Evolutionary conservation across 2,113 vertebrate species (phyloP).

Genomic region (Trogon surrucura): DNA sequence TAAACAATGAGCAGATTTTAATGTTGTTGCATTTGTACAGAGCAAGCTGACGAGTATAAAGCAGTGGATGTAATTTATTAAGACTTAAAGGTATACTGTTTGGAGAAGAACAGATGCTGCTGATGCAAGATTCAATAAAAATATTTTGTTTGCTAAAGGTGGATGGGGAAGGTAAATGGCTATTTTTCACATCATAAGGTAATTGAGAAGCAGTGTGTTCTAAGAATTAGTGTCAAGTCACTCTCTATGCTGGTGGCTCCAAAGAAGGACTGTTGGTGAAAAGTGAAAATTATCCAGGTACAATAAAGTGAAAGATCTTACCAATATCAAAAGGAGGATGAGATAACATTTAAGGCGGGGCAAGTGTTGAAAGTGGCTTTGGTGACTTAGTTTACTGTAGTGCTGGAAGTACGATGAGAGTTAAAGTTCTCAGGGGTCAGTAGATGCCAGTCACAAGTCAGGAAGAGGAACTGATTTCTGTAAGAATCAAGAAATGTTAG

Average conservation of each 20-base stretch:
- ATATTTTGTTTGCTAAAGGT: not conserved
- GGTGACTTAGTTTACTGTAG: not conserved
- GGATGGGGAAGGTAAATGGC: not conserved
- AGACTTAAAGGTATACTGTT: not conserved
- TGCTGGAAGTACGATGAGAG: accelerated
- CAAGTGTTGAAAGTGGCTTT: not conserved
- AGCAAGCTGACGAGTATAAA: not conserved
- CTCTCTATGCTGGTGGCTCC: not conserved
- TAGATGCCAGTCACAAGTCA: not conserved
- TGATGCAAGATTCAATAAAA: not conserved
- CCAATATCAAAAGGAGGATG: not conserved
- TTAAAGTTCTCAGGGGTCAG: not conserved
- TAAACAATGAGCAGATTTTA: not conserved
- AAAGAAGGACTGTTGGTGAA: not conserved
- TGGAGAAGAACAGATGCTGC: not conserved
- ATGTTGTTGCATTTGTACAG: not conserved
- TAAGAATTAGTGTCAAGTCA: not conserved
- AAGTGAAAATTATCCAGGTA: not conserved
- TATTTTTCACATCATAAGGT: not conserved
- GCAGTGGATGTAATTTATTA: not conserved
- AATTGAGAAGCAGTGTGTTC: not conserved
- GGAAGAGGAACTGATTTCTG: not conserved
- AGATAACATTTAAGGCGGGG: not conserved
- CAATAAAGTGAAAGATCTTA: not conserved
- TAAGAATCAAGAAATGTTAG: not conserved